Evolutionary conservation across 2,888 invertebrate species (phyloP).

Genomic region (Rhodophaea formosa): DNA sequence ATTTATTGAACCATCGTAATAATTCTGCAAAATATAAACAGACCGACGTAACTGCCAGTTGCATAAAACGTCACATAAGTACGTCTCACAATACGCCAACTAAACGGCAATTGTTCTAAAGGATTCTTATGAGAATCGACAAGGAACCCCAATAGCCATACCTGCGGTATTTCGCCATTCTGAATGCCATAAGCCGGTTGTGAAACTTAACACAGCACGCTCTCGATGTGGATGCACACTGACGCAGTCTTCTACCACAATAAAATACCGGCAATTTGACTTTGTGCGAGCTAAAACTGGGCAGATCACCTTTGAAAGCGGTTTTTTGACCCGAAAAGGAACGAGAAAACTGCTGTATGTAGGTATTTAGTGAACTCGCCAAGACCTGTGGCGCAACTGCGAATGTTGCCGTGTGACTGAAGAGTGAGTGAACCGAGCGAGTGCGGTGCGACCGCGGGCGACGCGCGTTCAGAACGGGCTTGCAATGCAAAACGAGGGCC

Average conservation of each 20-base stretch:
- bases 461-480: slow-evolving; percentile 48
- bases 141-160: slow-evolving; percentile 38
- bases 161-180: slow-evolving; percentile 71
- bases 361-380: slow-evolving; percentile 34
- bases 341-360: neutral
- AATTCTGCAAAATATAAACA: slow-evolving; percentile 17
- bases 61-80: neutral
- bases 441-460: slow-evolving; percentile 42
- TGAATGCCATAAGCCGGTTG: slow-evolving; percentile 49
- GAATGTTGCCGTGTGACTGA: slow-evolving; percentile 78
- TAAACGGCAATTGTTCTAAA: neutral
- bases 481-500: slow-evolving; percentile 58
- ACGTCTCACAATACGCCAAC: neutral
- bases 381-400: slow-evolving; percentile 63
- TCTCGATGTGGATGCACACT: slow-evolving; percentile 31
- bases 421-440: slow-evolving; percentile 45
- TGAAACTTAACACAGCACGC: slow-evolving; percentile 40
- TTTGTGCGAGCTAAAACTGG: neutral
- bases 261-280: neutral
- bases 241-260: slow-evolving; percentile 28
- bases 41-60: neutral
- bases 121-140: neutral
- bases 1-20: slow-evolving; percentile 33
- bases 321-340: slow-evolving; percentile 1
- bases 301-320: slow-evolving; percentile 1